phyloP scores from a whole-genome alignment of 2,113 vertebrate genomes.

The Tragelaphus strepsiceros region DNA sequence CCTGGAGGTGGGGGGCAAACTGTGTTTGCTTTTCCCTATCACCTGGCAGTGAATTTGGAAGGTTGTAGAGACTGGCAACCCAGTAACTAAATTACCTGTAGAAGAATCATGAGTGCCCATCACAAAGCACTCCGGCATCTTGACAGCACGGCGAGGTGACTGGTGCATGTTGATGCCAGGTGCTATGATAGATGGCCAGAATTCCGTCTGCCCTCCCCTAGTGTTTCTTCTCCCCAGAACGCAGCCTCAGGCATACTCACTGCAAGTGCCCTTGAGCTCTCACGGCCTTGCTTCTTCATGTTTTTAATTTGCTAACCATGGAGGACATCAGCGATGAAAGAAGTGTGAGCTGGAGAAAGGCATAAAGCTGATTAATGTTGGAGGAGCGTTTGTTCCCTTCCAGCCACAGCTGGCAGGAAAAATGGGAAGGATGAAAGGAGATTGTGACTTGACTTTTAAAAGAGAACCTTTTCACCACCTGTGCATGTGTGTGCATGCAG shows the following conservation, averaged over 20 bases:
- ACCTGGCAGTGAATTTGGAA: neutral
- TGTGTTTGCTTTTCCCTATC: neutral
- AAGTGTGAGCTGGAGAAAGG: neutral
- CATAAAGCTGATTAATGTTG: neutral
- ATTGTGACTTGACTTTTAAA: neutral
- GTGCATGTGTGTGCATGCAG: neutral
- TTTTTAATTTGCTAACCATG: neutral
- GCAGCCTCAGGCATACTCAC: rapidly evolving
- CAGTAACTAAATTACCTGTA: neutral
- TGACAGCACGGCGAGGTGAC: neutral
- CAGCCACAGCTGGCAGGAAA: neutral
- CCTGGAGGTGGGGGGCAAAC: neutral
- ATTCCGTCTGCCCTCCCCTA: neutral
- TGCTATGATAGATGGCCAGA: neutral
- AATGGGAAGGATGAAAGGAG: neutral
- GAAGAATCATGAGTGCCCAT: neutral
- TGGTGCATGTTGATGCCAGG: neutral
- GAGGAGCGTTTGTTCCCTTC: neutral
- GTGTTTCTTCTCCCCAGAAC: neutral
- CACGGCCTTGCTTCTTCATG: neutral
- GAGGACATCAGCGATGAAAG: neutral
- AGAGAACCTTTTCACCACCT: neutral
- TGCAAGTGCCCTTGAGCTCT: neutral
- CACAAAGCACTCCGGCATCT: neutral
- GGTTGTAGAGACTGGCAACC: rapidly evolving